These are phyloP conservation scores for Hemicordylus capensis DNA, from an alignment of 2,113 vertebrate species.

Conservation along the genomic window DNA sequence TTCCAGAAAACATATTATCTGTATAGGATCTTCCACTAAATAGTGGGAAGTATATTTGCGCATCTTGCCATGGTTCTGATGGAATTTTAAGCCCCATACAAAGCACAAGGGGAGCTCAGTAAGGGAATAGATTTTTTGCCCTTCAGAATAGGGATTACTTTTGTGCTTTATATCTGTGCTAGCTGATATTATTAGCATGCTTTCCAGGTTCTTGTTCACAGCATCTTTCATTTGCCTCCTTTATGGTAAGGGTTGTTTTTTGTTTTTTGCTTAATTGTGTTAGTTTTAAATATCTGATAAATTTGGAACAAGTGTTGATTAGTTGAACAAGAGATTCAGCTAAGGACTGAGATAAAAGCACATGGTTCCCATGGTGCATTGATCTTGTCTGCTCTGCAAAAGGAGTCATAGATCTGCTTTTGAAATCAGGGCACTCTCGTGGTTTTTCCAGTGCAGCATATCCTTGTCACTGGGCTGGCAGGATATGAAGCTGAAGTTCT, in stretches of 20 bases:
- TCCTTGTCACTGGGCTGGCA: conserved; percentile 61
- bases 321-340: conserved; percentile 33
- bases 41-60: not conserved
- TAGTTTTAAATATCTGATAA: not conserved
- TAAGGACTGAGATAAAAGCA: conserved; percentile 63
- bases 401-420: conserved; percentile 63
- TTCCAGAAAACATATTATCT: not conserved
- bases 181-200: not conserved
- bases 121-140: not conserved
- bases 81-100: not conserved
- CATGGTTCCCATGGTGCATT: conserved; percentile 30
- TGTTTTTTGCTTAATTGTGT: not conserved
- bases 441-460: conserved; percentile 57
- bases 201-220: not conserved
- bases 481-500: conserved; percentile 60
- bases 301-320: conserved; percentile 26
- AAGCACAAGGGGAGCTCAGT: not conserved
- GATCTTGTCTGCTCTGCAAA: conserved; percentile 58
- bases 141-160: not conserved
- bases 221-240: conserved; percentile 15
- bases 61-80: not conserved
- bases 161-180: not conserved
- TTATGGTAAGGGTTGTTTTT: conserved; percentile 5
- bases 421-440: conserved; percentile 55
- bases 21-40: not conserved